These are phyloP conservation scores for Drosophila nigromelanica DNA, from an alignment of 1,140 invertebrate genomes.

Conservation along the genomic window DNA sequence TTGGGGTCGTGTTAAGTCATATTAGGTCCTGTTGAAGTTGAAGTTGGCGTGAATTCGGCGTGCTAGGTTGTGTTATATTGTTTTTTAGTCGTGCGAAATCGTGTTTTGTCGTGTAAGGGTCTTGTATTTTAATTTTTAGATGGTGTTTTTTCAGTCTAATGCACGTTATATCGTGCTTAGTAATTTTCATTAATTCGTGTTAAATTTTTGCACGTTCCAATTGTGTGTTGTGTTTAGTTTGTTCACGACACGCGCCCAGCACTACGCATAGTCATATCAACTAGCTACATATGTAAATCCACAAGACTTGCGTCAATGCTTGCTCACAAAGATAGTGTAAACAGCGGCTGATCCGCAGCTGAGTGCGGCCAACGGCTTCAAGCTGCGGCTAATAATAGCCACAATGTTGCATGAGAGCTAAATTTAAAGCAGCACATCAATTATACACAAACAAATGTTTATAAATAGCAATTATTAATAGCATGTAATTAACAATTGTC, in stretches of 20 bases:
- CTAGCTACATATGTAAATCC: slow-evolving; percentile 34
- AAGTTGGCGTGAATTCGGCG: neutral
- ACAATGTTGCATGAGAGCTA: slow-evolving; percentile 69
- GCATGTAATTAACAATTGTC: slow-evolving; percentile 66
- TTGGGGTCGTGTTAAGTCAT: neutral
- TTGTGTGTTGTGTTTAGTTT: neutral
- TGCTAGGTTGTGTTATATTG: neutral
- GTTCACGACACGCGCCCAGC: slow-evolving; percentile 7
- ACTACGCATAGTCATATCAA: slow-evolving; percentile 14
- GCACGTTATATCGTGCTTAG: too few relatives aligned
- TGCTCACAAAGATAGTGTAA: slow-evolving; percentile 44
- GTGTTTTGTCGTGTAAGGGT: neutral
- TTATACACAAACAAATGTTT: slow-evolving; percentile 22
- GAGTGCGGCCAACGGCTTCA: slow-evolving; percentile 58
- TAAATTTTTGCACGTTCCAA: too few relatives aligned
- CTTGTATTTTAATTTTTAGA: too few relatives aligned
- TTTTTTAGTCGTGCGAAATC: neutral
- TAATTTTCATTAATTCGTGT: too few relatives aligned
- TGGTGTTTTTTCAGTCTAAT: too few relatives aligned
- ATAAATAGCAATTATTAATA: slow-evolving; percentile 71
- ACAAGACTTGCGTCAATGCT: slow-evolving; percentile 39
- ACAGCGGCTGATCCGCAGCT: slow-evolving; percentile 30
- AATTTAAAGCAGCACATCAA: slow-evolving; percentile 57
- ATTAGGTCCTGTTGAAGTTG: neutral
- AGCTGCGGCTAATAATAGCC: slow-evolving; percentile 56